phyloP scores from a whole-genome alignment of 1,140 invertebrate genomes.

The Acromyrmex charruanus region DNA sequence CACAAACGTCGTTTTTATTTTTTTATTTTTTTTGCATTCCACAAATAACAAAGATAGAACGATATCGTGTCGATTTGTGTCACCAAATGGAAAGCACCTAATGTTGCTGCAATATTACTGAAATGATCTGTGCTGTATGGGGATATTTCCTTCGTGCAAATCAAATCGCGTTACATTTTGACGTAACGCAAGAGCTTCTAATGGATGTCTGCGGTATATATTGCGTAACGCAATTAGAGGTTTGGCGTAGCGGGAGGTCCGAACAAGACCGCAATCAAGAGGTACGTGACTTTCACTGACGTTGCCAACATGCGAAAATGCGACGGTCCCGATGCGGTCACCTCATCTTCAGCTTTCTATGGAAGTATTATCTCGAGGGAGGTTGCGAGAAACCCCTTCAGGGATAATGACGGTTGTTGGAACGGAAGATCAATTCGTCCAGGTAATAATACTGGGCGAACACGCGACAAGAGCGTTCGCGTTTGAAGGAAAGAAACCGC shows the following conservation, averaged over 20 bases:
- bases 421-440: conserved; percentile 56
- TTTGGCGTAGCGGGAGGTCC: neutral
- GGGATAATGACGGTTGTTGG: conserved; percentile 50
- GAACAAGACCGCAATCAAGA: conserved; percentile 47
- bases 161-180: neutral
- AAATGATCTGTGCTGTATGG: no score
- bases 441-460: conserved; percentile 38
- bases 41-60: no score
- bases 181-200: conserved; percentile 3
- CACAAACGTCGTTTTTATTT: no score
- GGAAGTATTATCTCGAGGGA: neutral
- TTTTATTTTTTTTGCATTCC: no score
- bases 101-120: no score
- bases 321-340: neutral
- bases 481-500: neutral
- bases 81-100: no score
- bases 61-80: no score
- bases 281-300: conserved; percentile 54
- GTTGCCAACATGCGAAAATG: conserved; percentile 24
- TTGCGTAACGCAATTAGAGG: conserved; percentile 49
- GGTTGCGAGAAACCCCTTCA: neutral
- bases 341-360: neutral
- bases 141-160: neutral
- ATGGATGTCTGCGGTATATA: neutral
- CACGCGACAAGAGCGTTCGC: conserved; percentile 35